Conservation (phyloP, 1,140 invertebrate genomes). For the Drosophila nigromelanica region DNA sequence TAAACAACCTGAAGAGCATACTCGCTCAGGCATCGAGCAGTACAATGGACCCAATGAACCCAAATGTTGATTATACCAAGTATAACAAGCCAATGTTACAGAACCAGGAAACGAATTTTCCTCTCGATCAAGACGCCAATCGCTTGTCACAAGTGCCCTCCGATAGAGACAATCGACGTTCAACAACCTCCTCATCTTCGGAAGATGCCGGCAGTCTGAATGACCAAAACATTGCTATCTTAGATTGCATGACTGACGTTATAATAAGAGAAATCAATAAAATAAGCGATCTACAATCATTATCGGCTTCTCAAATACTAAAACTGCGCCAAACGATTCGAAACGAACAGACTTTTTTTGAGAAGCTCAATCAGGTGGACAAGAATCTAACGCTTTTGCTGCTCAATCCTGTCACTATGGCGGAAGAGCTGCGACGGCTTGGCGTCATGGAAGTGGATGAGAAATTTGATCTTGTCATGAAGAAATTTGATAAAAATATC, state of each 20-base stretch:
- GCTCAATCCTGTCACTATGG: constrained; percentile 73
- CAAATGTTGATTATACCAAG: neutral
- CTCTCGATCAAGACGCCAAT: neutral
- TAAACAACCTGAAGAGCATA: constrained; percentile 77
- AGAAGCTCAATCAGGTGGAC: constrained; percentile 76
- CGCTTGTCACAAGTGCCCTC: neutral
- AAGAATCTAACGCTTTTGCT: constrained; percentile 72
- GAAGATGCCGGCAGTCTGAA: constrained; percentile 18
- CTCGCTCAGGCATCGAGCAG: constrained; percentile 54
- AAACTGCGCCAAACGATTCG: constrained; percentile 60
- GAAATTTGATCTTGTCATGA: constrained; percentile 70
- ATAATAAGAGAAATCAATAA: constrained; percentile 78
- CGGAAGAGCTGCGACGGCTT: constrained; percentile 53
- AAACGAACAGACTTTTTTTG: constrained; percentile 66
- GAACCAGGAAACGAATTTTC: neutral
- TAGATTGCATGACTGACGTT: constrained; percentile 62
- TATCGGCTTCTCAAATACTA: constrained; percentile 57
- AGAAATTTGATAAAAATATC: constrained; percentile 78
- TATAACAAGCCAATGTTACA: neutral
- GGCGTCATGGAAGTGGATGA: constrained; percentile 32
- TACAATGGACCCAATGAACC: neutral
- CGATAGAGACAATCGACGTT: constrained; percentile 9
- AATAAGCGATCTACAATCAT: constrained; percentile 67
- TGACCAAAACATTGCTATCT: constrained; percentile 30
- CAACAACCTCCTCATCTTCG: constrained; percentile 12